A percentile compares a stretch with the other conserved stretches of the same genome.
Evolutionary conservation across 2,113 vertebrate genomes (phyloP).

Genomic region (Numenius arquata): DNA sequence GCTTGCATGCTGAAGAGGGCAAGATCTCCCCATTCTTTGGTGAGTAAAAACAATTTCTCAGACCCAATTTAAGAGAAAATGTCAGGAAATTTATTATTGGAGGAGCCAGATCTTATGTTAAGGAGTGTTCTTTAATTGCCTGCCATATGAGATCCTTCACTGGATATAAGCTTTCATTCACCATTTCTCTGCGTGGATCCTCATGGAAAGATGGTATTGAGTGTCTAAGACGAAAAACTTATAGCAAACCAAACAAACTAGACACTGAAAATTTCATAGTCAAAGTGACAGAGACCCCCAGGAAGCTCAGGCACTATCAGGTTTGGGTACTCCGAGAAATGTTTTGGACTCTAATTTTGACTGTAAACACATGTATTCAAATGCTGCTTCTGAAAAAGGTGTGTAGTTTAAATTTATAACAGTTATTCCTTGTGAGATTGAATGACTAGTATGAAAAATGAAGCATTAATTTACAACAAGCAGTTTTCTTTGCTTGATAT

Average conservation of each 20-base stretch:
- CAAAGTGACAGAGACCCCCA: background rate
- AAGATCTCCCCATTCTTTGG: background rate
- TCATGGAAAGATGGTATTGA: background rate
- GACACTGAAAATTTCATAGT: background rate
- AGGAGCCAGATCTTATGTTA: background rate
- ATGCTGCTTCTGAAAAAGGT: background rate
- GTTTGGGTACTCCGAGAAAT: background rate
- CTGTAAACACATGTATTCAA: background rate
- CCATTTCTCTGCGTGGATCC: accelerated
- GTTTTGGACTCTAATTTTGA: background rate
- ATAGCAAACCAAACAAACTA: background rate
- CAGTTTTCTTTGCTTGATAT: background rate
- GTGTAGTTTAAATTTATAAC: background rate
- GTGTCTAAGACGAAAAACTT: background rate
- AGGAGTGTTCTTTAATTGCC: background rate
- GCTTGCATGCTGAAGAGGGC: background rate
- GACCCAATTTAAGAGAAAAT: background rate
- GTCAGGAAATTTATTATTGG: background rate
- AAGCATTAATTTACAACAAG: background rate
- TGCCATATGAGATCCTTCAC: background rate
- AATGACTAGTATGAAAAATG: background rate
- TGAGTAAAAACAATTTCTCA: background rate
- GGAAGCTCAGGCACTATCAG: background rate
- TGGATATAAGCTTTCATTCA: background rate
- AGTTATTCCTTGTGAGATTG: background rate